phyloP scores from a whole-genome alignment of 2,888 invertebrate genomes.

The Odontocerum albicorne region DNA sequence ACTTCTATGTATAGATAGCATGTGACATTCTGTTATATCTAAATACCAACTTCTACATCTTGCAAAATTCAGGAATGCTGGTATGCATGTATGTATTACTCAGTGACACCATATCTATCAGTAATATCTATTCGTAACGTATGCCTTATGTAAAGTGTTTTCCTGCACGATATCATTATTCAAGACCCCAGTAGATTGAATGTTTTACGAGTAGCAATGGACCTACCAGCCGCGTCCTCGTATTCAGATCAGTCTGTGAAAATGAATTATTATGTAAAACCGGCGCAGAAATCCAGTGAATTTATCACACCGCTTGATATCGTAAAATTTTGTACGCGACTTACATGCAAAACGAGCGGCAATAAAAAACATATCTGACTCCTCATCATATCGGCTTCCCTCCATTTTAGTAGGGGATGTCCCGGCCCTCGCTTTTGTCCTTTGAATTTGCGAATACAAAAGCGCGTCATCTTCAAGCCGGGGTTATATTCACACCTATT shows the following conservation, averaged over 20 bases:
- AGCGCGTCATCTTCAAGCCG: slow-evolving; percentile 10
- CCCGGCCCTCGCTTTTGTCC: slow-evolving; percentile 21
- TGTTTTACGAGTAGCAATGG: slow-evolving; percentile 13
- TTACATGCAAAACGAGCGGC: slow-evolving; percentile 27
- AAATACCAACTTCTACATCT: no score
- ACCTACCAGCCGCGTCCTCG: slow-evolving; percentile 2
- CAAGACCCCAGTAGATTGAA: slow-evolving; percentile 7
- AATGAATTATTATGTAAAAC: slow-evolving; percentile 33
- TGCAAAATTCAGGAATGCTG: no score
- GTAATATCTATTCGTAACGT: slow-evolving; percentile 12
- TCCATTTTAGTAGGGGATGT: no score
- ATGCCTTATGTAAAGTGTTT: slow-evolving; percentile 6
- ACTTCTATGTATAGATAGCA: no score
- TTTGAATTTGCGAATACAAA: slow-evolving; percentile 24
- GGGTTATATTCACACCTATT: slow-evolving; percentile 20
- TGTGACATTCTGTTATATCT: no score
- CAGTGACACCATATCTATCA: no score
- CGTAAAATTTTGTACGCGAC: slow-evolving; percentile 23
- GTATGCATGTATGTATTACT: no score
- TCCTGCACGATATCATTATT: slow-evolving; percentile 6
- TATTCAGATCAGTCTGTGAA: slow-evolving; percentile 2
- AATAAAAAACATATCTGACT: slow-evolving; percentile 28
- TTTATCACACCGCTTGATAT: slow-evolving; percentile 12
- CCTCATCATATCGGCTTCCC: slow-evolving; percentile 19
- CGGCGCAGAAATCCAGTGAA: slow-evolving; percentile 19